Conservation (phyloP, 2,113 vertebrate species). For the Calypte anna region DNA sequence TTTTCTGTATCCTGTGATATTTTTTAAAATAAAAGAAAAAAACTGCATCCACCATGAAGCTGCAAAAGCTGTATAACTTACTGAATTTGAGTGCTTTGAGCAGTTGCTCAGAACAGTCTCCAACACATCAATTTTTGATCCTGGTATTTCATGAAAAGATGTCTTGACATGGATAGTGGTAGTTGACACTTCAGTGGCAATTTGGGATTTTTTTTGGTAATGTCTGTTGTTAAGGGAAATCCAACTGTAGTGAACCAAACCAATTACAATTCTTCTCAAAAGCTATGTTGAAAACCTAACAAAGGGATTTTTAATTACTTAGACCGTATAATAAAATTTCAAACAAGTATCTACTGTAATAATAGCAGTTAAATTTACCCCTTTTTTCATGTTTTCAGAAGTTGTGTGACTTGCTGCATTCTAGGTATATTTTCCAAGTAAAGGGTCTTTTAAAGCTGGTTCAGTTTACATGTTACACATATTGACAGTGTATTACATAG, state of each 20-base stretch:
- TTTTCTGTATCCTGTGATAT: background rate
- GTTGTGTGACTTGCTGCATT: background rate
- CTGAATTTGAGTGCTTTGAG: background rate
- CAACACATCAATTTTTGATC: rapidly evolving
- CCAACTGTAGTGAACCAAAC: background rate
- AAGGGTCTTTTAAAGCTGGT: background rate
- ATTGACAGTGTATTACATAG: background rate
- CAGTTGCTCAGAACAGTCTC: background rate
- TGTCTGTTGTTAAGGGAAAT: background rate
- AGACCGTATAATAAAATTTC: background rate
- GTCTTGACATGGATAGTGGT: background rate
- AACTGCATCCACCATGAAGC: background rate
- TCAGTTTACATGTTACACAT: background rate
- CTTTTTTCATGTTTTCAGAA: background rate
- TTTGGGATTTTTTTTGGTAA: background rate
- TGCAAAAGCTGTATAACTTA: background rate
- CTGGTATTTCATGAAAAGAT: background rate
- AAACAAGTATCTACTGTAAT: background rate
- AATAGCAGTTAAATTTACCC: background rate
- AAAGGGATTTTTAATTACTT: background rate
- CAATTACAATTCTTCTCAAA: background rate
- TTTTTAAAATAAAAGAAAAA: background rate
- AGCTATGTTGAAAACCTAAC: background rate
- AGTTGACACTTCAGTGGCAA: background rate
- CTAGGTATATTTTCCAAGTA: background rate